A percentile compares a stretch with the other conserved stretches of the same genome.
phyloP scores from a whole-genome alignment of 2,797 vertebrate species.

The Hirundo rustica region DNA sequence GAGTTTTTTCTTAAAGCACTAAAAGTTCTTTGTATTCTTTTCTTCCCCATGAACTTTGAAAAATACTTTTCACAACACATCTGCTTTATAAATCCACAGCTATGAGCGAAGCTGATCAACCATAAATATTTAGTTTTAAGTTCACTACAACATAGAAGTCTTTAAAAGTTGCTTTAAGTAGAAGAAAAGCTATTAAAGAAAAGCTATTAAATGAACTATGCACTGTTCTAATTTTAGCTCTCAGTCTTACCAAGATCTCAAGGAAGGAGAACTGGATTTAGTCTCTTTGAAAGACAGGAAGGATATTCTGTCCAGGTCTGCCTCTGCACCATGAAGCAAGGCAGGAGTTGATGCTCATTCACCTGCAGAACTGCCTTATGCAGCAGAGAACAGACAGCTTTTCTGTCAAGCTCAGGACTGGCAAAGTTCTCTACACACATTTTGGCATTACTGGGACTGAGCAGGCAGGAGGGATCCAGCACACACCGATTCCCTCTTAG shows the following conservation, averaged over 20 bases:
- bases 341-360: not conserved
- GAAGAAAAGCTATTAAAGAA: not conserved
- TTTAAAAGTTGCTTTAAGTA: not conserved
- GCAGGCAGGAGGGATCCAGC: not conserved
- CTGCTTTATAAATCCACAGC: not conserved
- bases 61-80: not conserved
- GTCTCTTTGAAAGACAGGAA: not conserved
- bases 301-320: not conserved
- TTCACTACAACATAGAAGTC: not conserved
- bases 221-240: not conserved
- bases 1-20: not conserved
- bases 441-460: not conserved
- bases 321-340: not conserved
- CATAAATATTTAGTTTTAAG: not conserved
- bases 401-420: not conserved
- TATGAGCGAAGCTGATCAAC: not conserved
- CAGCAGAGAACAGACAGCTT: not conserved
- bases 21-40: not conserved
- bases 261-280: not conserved
- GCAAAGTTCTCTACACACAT: not conserved
- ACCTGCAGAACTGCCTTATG: not conserved
- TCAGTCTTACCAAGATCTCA: not conserved
- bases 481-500: fast-evolving
- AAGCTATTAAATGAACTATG: not conserved
- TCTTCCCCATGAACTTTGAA: not conserved